Percentiles rank a stretch among this genome's conserved stretches.
These are phyloP conservation scores for Onychostoma macrolepis DNA, from an alignment of 2,113 vertebrate genomes.

Conservation along the genomic window DNA sequence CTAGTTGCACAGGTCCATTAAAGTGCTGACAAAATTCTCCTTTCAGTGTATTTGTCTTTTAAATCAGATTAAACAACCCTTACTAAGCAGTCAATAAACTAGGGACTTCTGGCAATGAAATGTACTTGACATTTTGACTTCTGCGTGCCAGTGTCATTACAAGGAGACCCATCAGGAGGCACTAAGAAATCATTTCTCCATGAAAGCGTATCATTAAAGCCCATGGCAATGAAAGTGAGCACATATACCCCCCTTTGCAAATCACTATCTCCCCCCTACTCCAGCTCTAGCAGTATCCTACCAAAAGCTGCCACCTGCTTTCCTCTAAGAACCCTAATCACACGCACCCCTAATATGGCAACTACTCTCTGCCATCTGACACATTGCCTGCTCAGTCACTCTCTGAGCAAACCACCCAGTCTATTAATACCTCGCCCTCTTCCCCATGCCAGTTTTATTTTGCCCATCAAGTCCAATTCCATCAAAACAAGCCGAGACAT, in stretches of 20 bases:
- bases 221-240: slow-evolving; percentile 17
- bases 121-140: slow-evolving; percentile 25
- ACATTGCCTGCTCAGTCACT: slow-evolving; percentile 66
- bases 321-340: slow-evolving; percentile 33
- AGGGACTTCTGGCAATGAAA: not conserved
- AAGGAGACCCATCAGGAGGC: slow-evolving; percentile 20
- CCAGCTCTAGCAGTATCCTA: slow-evolving; percentile 31
- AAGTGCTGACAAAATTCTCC: slow-evolving; percentile 5
- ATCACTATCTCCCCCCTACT: slow-evolving; percentile 4
- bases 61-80: slow-evolving; percentile 26
- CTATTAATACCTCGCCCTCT: slow-evolving; percentile 62
- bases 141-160: slow-evolving; percentile 22
- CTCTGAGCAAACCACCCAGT: slow-evolving; percentile 69
- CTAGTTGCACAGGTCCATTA: slow-evolving; percentile 2
- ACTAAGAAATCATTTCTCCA: slow-evolving; percentile 21
- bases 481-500: slow-evolving; percentile 29
- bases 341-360: slow-evolving; percentile 41
- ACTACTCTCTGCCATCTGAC: slow-evolving; percentile 45
- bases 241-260: not conserved
- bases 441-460: slow-evolving; percentile 29
- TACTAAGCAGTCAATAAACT: slow-evolving; percentile 8
- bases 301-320: slow-evolving; percentile 52
- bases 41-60: slow-evolving; percentile 8
- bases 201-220: slow-evolving; percentile 33
- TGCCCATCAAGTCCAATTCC: slow-evolving; percentile 37